Percentiles rank a stretch among this genome's conserved stretches.
Evolutionary conservation across 2,113 vertebrate genomes (phyloP).

Genomic region (Psilopsiagon aymara): DNA sequence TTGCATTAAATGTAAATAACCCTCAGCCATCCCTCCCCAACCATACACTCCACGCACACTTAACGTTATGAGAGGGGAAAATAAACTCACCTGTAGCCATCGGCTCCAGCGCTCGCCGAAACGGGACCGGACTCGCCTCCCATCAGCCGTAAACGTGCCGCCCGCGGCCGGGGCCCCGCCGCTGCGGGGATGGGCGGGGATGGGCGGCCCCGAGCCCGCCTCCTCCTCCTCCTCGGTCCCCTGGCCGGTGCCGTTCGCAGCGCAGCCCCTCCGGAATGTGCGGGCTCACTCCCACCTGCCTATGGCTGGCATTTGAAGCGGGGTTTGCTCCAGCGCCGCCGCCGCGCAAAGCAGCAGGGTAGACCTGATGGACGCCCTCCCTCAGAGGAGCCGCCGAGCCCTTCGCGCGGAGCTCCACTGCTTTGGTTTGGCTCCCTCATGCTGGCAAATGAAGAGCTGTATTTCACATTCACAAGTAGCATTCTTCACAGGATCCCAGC

Average conservation of each 20-base stretch:
- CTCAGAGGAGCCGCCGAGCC: neutral
- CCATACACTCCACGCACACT: neutral
- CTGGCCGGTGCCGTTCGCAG: neutral
- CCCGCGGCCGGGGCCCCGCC: neutral
- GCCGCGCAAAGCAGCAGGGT: neutral
- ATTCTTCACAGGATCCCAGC: neutral
- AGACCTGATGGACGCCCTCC: neutral
- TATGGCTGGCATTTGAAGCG: too few relatives aligned
- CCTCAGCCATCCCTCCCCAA: neutral
- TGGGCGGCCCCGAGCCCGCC: neutral
- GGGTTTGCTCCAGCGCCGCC: neutral
- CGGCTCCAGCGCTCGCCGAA: neutral
- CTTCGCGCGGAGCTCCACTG: too few relatives aligned
- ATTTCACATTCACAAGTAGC: neutral
- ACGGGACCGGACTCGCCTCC: neutral
- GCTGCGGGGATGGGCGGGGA: neutral
- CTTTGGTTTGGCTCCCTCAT: neutral
- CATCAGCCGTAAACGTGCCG: neutral
- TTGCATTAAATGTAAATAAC: neutral
- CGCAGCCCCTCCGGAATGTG: neutral
- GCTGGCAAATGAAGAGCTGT: neutral
- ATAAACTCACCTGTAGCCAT: slow-evolving; percentile 33
- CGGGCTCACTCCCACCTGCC: neutral
- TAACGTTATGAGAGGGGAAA: neutral
- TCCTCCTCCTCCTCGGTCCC: neutral